Percentiles rank a stretch among this genome's conserved stretches.
Evolutionary conservation across 2,797 vertebrate species (phyloP).

Genomic region (Syndactyla subalaris): DNA sequence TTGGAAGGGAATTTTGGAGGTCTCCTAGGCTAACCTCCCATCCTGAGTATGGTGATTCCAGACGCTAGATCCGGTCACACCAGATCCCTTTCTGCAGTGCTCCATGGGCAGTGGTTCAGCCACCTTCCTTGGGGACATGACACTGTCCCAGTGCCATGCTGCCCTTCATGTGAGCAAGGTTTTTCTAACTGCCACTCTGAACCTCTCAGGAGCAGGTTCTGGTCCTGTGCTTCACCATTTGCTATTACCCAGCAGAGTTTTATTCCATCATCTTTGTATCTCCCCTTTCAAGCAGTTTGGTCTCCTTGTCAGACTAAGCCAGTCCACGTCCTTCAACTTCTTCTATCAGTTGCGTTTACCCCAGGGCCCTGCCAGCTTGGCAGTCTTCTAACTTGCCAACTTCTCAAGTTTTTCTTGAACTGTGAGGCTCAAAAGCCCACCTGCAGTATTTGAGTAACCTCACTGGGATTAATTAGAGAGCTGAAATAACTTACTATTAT

Average conservation of each 20-base stretch:
- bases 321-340: neutral
- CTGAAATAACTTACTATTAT: neutral
- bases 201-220: neutral
- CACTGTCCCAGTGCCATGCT: neutral
- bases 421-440: neutral
- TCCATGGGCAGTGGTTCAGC: neutral
- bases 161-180: neutral
- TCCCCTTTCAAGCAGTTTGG: neutral
- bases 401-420: neutral
- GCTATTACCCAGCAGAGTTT: neutral
- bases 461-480: neutral
- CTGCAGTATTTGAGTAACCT: neutral
- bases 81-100: neutral
- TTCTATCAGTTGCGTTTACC: accelerated
- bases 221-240: neutral
- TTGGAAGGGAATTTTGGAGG: neutral
- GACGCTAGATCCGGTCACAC: neutral
- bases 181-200: neutral
- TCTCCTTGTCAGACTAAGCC: neutral
- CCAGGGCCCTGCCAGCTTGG: neutral
- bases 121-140: neutral
- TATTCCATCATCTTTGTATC: neutral
- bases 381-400: neutral
- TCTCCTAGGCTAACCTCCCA: neutral
- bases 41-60: neutral